A percentile compares a stretch with the other conserved stretches of the same genome.
Evolutionary conservation across 2,888 invertebrate species (phyloP).

Genomic region (Harpalus rufipes): DNA sequence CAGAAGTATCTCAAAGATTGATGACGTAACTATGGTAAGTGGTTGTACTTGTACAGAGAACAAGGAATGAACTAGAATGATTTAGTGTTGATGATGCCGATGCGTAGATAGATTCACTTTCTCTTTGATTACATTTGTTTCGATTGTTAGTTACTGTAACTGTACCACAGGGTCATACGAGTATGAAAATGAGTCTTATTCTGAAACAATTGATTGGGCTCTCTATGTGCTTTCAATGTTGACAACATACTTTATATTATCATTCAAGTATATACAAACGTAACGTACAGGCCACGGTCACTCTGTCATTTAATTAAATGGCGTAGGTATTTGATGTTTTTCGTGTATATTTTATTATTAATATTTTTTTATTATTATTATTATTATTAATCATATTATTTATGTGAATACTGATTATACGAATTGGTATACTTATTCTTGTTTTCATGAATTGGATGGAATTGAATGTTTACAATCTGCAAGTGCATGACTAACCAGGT

Average conservation of each 20-base stretch:
- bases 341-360: constrained; percentile 66
- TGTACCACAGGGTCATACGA: constrained; percentile 61
- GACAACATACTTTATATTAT: constrained; percentile 50
- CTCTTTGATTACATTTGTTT: constrained; percentile 64
- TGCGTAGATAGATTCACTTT: constrained; percentile 67
- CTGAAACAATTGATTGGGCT: constrained; percentile 62
- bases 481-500: constrained; percentile 67
- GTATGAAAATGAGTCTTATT: constrained; percentile 51
- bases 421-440: constrained; percentile 64
- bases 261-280: constrained; percentile 36
- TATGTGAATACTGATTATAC: constrained; percentile 60
- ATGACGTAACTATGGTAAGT: constrained; percentile 99
- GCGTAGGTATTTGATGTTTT: constrained; percentile 54
- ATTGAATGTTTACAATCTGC: constrained; percentile 64
- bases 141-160: constrained; percentile 62
- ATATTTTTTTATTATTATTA: constrained; percentile 58
- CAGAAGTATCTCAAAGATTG: constrained; percentile 99
- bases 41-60: constrained; percentile 74
- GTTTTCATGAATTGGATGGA: constrained; percentile 61
- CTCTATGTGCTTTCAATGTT: constrained; percentile 67
- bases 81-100: constrained; percentile 66
- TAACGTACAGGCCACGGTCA: constrained; percentile 43
- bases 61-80: constrained; percentile 67
- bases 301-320: constrained; percentile 51
- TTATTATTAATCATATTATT: constrained; percentile 60